These are phyloP conservation scores for Polymixis lichenea DNA, from an alignment of 2,888 invertebrate genomes.

Conservation along the genomic window DNA sequence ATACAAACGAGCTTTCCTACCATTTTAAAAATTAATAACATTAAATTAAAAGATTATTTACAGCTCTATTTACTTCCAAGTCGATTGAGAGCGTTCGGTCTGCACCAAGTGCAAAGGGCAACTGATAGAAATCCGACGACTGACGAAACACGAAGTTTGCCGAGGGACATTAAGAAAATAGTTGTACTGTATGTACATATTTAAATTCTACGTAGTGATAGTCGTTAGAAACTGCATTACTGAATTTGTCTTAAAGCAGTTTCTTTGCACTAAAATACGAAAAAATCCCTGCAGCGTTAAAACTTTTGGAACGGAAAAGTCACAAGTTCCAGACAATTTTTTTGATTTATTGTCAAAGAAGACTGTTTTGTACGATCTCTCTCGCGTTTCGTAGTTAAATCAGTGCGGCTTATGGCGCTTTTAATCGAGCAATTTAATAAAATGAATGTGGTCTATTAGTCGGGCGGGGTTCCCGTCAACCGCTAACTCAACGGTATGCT, in stretches of 20 bases:
- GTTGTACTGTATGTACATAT: neutral
- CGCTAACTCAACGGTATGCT: slow-evolving; percentile 53
- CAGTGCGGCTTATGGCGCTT: slow-evolving; percentile 77
- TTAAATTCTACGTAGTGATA: neutral
- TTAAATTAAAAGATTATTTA: too few species aligned
- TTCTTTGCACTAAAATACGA: slow-evolving; percentile 21
- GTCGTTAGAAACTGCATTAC: neutral
- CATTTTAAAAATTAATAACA: too few species aligned
- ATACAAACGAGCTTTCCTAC: too few species aligned
- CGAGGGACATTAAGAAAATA: too few species aligned
- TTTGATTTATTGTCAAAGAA: slow-evolving; percentile 61
- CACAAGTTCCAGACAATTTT: slow-evolving; percentile 44
- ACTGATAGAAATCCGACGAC: too few species aligned
- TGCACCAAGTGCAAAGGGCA: too few species aligned
- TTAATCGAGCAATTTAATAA: slow-evolving; percentile 83
- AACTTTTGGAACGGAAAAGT: slow-evolving; percentile 43
- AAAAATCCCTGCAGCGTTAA: slow-evolving; percentile 36
- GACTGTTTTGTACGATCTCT: slow-evolving; percentile 59
- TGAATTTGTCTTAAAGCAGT: slow-evolving; percentile 30
- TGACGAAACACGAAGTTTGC: too few species aligned
- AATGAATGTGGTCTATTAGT: slow-evolving; percentile 80
- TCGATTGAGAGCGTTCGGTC: too few species aligned
- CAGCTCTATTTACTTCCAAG: too few species aligned
- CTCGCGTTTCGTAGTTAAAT: slow-evolving; percentile 68
- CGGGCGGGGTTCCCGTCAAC: slow-evolving; percentile 60